phyloP scores from a whole-genome alignment of 1,140 invertebrate species.

The Nephila pilipes region DNA sequence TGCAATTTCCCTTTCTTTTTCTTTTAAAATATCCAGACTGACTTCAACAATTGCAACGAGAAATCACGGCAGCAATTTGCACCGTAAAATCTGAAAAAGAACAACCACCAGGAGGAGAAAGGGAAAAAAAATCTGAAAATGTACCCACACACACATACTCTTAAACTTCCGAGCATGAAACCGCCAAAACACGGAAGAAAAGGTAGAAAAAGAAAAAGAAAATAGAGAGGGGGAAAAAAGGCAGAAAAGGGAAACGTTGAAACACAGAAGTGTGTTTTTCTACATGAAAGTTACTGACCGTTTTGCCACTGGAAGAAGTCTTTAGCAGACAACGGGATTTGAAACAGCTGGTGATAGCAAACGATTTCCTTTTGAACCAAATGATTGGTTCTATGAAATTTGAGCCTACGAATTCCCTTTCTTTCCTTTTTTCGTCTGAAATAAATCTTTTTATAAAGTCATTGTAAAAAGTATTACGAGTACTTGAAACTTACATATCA shows the following conservation, averaged over 20 bases:
- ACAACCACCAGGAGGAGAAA: neutral
- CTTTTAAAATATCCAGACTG: neutral
- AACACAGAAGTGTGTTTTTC: constrained; percentile 16
- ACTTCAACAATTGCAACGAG: neutral
- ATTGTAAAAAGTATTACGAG: too few species aligned
- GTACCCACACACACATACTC: neutral
- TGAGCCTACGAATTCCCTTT: neutral
- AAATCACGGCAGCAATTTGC: constrained; percentile 30
- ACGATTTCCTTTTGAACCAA: neutral
- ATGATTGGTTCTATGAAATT: constrained; percentile 4
- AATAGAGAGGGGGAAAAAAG: too few species aligned
- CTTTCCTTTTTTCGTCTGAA: neutral
- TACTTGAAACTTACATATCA: too few species aligned
- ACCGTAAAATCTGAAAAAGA: constrained; percentile 26
- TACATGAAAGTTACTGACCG: neutral
- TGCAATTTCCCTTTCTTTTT: constrained; percentile 3
- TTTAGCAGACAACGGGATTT: neutral
- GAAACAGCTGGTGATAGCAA: neutral
- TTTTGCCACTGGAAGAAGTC: neutral
- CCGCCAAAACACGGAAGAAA: constrained; percentile 14
- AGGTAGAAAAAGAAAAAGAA: neutral
- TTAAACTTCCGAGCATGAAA: constrained; percentile 26
- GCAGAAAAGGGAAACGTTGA: neutral
- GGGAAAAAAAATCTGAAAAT: neutral
- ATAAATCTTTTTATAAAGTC: too few species aligned